These are phyloP conservation scores for Pristionchus exspectatus DNA, from an alignment of 2,888 invertebrate genomes.

Conservation along the genomic window DNA sequence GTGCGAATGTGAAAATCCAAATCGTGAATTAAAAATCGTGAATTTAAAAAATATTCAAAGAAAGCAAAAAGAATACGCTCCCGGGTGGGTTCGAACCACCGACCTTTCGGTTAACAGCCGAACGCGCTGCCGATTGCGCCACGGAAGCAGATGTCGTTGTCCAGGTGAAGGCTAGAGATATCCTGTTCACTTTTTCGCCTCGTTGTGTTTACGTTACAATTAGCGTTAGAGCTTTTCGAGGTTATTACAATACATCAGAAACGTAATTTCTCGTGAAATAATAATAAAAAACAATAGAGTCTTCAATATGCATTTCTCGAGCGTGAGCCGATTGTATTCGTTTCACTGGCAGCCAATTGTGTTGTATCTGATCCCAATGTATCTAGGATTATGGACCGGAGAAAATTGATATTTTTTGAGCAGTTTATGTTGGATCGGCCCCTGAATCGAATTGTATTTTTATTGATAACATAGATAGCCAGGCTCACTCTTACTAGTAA, in stretches of 20 bases:
- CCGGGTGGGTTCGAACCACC: conserved; percentile 53
- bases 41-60: neutral
- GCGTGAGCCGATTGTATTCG: neutral
- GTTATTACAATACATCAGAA: too few relatives aligned
- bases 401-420: neutral
- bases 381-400: neutral
- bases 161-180: too few relatives aligned
- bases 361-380: neutral
- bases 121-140: conserved; percentile 54
- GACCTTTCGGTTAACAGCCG: conserved; percentile 54
- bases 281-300: too few relatives aligned
- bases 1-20: too few relatives aligned
- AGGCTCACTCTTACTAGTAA: neutral
- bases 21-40: too few relatives aligned
- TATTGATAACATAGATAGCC: neutral
- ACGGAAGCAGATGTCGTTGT: conserved; percentile 25
- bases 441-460: neutral
- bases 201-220: too few relatives aligned
- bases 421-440: neutral
- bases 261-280: too few relatives aligned
- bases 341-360: neutral
- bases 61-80: neutral
- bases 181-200: too few relatives aligned
- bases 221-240: too few relatives aligned
- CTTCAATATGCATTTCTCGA: neutral